Conservation (phyloP, 2,797 vertebrate genomes). For the Furcifer pardalis region DNA sequence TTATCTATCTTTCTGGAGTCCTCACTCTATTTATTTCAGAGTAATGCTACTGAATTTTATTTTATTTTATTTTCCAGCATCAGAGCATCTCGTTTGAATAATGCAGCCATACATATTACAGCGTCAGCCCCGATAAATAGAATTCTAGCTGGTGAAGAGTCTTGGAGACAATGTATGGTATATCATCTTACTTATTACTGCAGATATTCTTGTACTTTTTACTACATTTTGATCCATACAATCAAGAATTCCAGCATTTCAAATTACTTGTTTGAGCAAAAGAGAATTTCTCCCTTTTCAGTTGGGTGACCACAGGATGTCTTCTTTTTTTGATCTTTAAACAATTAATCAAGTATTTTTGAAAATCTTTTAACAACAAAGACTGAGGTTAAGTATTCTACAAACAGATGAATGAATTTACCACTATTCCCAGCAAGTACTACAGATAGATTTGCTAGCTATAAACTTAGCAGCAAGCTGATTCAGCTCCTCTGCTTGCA, state of each 20-base stretch:
- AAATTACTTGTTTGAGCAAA: background rate
- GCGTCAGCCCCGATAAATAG: background rate
- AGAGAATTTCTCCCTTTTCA: background rate
- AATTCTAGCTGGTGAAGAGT: background rate
- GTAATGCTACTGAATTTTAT: background rate
- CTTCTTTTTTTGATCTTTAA: background rate
- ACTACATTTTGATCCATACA: background rate
- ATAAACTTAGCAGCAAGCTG: constrained; percentile 1
- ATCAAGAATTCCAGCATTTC: background rate
- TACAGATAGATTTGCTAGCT: no score
- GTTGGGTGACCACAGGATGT: background rate
- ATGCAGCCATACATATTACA: background rate
- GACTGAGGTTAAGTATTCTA: constrained; percentile 48
- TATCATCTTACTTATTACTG: background rate
- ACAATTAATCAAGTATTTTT: constrained; percentile 18
- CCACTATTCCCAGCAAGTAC: no score
- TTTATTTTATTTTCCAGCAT: background rate
- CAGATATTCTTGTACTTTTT: background rate
- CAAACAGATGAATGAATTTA: constrained; percentile 10
- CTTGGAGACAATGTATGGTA: background rate
- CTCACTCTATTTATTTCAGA: background rate
- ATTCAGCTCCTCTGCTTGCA: constrained; percentile 52
- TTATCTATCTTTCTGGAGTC: background rate
- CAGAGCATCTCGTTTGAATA: background rate
- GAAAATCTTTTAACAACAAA: constrained; percentile 27